Percentiles rank a stretch among this genome's conserved stretches.
These are phyloP conservation scores for Montipora sp. DNA, from an alignment of 64 coral and sea anemone species.

Conservation along the genomic window DNA sequence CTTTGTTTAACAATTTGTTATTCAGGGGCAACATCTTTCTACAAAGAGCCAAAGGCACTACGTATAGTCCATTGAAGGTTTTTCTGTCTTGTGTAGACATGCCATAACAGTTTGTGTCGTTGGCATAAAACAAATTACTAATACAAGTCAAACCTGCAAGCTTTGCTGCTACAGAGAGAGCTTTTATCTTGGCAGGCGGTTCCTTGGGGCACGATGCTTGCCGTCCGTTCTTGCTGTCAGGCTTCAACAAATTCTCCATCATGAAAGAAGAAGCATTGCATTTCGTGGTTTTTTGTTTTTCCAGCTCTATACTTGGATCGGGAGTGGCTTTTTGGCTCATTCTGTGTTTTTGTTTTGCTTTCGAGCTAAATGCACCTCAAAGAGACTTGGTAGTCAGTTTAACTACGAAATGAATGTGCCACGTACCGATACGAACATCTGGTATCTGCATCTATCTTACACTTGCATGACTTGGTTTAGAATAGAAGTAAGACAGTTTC, in stretches of 20 bases:
- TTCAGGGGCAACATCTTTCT: too few relatives aligned
- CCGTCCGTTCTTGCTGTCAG: neutral
- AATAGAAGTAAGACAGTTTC: neutral
- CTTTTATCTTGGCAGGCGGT: conserved; percentile 38
- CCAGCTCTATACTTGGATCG: neutral
- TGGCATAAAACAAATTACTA: neutral
- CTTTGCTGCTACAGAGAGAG: conserved; percentile 23
- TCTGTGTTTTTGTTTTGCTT: neutral
- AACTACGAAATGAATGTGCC: conserved; percentile 3
- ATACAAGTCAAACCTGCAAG: conserved; percentile 30
- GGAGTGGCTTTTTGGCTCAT: conserved; percentile 3
- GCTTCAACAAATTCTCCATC: conserved; percentile 49
- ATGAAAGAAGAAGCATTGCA: conserved; percentile 36
- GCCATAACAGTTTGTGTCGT: too few relatives aligned
- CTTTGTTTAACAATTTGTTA: too few relatives aligned
- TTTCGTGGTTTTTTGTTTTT: neutral
- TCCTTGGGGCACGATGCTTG: neutral
- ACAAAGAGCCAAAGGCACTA: too few relatives aligned
- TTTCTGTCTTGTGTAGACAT: too few relatives aligned
- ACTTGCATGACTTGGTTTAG: neutral
- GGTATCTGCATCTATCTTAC: conserved; percentile 39
- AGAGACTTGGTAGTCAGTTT: conserved; percentile 7
- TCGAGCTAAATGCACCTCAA: neutral
- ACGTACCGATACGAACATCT: conserved; percentile 22
- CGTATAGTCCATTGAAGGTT: too few relatives aligned